Evolutionary conservation across 2,888 invertebrate genomes (phyloP), one percentile per base, ranked within the genome.

Genomic region (Heliconius ethilla): DNA sequence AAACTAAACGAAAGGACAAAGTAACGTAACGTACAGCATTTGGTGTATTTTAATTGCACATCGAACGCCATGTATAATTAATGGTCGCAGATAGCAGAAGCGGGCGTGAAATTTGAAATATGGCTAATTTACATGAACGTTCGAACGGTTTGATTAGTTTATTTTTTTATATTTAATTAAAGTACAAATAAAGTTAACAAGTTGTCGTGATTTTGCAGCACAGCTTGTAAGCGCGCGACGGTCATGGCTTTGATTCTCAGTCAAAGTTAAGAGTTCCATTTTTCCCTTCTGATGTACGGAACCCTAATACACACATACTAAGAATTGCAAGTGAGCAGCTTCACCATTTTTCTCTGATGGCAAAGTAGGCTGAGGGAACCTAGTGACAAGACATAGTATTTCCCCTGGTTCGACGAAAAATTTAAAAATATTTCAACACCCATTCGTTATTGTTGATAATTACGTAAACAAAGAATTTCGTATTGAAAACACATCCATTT

Each of bases 31-130:
- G 27, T 63, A 15, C 15, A 82, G 81, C 80, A 82, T 83, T 79
- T 75, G 77, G 80, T 78, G 80, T 78, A 83, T 79, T 85, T 84
- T 88, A 87, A 88, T 87, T 88, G 85, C 84, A 83, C 82, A 84
- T 87, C 86, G 87, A 84, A 80, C 83, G 79, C 78, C 81, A 75
- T 77, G 77, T 79, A 79, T 87, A 85, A 88, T 87, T 84, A 87
- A 88, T 88, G 85, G 85, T 73, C 55, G 81, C 78, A 83, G 87
- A 87, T 87, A 88, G 83, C 82, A 80, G 78, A 79, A 81, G 79
- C 76, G 62, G 63, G 81, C 78, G 82, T 76, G 81, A 82, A 83
- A 83, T 84, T 84, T 85, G 84, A 86, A 84, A 83, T 85, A 85
- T 83, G 81, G 78, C 77, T 27, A 78, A 78, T 77, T 79, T 70